Evolutionary conservation across 2,113 vertebrate genomes (phyloP), one percentile per base, ranked within the genome.

Genomic region (Chamaetylas fuelleborni): DNA sequence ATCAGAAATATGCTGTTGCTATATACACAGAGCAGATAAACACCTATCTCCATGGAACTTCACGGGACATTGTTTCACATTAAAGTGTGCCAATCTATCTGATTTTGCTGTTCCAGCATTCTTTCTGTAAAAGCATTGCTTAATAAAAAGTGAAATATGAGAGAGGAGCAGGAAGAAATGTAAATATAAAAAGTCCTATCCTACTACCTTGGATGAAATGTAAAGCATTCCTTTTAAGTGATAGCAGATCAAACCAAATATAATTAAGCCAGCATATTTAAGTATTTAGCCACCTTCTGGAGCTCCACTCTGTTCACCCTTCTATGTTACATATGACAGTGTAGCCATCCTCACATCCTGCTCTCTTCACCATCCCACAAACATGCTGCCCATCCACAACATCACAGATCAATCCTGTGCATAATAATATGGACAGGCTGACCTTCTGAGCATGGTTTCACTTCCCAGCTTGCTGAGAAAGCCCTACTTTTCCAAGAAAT

Each of bases 211-310:
- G 47, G 67, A 47, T 60, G 28, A 88, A 88, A 73, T 36, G 17
- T 73, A 90, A 92, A 93, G 38, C 96, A 92, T 95, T 96, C 94
- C 92, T 95, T 91, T 40, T 38, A 88, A 51, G 28, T n/a, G 25
- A 81, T 8, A 62, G 42, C 23, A 87, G 51, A 81, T 47, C 5
- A 61, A 90, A 36, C 12, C 8, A 71, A 82, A 92, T 88, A 20
- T 9, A 72, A 15, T 28, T 16, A 71, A 85, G 14, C 61, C 48
- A 36, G 50, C 8, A 60, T 62, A 60, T 51, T 81, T 54, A 88
- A 80, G 31, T 42, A 54, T 62, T 86, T 70, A 73, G 26, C 47
- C 10, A 65, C 29, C 14, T 81, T 74, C 71, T 83, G 77, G 50
- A 94, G 25, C 33, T 76, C 45, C 42, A 61, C 61, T 42, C 12